These are phyloP conservation scores for Heliconius hortense DNA, from an alignment of 2,888 invertebrate species.

Conservation along the genomic window DNA sequence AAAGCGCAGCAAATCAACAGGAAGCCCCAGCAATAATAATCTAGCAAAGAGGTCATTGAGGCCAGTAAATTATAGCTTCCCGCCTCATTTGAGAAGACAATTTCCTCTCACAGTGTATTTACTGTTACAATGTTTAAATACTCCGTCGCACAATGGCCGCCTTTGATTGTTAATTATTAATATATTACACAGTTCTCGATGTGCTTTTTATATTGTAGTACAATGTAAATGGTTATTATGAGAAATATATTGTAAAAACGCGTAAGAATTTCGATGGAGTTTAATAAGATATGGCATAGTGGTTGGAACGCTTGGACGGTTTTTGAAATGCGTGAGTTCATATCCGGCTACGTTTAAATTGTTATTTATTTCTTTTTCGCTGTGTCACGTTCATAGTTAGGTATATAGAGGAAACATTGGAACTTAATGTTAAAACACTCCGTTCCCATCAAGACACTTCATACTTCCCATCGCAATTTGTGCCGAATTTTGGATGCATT, in stretches of 20 bases:
- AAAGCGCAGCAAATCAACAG: conserved; percentile 37
- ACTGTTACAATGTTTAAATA: conserved; percentile 52
- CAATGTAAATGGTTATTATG: background rate
- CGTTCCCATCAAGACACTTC: too few species aligned
- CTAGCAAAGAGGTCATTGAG: conserved; percentile 48
- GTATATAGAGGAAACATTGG: too few species aligned
- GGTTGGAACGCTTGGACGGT: background rate
- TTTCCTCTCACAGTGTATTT: conserved; percentile 73
- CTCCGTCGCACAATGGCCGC: conserved; percentile 14
- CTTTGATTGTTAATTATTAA: conserved; percentile 19
- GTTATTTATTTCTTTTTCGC: too few species aligned
- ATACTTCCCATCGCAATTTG: too few species aligned
- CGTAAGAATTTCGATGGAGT: background rate
- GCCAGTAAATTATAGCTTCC: conserved; percentile 59
- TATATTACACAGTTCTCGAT: background rate
- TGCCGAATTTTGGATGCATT: too few species aligned
- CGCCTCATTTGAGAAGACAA: conserved; percentile 73
- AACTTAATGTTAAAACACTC: too few species aligned
- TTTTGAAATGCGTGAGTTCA: background rate
- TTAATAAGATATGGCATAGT: background rate
- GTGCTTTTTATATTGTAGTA: background rate
- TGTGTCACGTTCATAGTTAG: too few species aligned
- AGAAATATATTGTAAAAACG: too few species aligned
- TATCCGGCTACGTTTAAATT: too few species aligned
- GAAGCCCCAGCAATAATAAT: conserved; percentile 47